Base-by-base conservation (phyloP, 1,140 invertebrate species). In the Drosophila pruinosa region DNA sequence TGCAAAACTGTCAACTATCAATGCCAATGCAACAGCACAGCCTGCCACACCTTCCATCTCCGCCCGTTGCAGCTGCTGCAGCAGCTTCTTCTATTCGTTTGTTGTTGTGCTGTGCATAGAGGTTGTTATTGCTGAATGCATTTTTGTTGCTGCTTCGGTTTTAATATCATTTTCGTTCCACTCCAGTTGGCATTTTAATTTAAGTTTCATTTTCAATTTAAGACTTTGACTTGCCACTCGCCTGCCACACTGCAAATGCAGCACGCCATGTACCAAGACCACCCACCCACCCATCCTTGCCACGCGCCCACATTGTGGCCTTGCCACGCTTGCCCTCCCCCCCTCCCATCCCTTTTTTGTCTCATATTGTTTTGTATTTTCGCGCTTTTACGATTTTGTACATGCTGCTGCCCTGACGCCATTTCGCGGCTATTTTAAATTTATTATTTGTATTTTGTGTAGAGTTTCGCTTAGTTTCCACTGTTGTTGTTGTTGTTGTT, bases 191-290 rank as follows among this genome's bases (percentile, higher is more conserved):
- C 78, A 86, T 86, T 86, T 86, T 86, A 86, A 86, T 86, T 86
- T 86, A 86, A 86, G 82, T 86, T 88, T 88, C 82, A 86, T 86
- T 86, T 86, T 86, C 82, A 86, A 86, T 86, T 86, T 86, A 86
- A 82, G 82, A 88, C 82, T 86, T 86, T 86, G 81, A 81, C 82
- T 86, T 88, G 82, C 77, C 70, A 67, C 73, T 63, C 61, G 47
- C 68, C 72, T 77, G 74, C 75, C 71, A 56, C 75, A 56, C 75
- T 54, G 77, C 81, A 59, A 59, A 52, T 73, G 69, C 81, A 74
- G 59, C 78, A 70, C 63, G 67, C 62, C 39, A 56, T 19, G 19
- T 7, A 21, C 26, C 31, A 5, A 7, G n/a, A 0, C 12, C 28
- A 3, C 0, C 8, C 12, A 1, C 7, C 22, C 0, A 0, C 12